A percentile compares a stretch with the other conserved stretches of the same genome.
Conservation (phyloP, 2,113 vertebrate species). For the Spermophilus dauricus region DNA sequence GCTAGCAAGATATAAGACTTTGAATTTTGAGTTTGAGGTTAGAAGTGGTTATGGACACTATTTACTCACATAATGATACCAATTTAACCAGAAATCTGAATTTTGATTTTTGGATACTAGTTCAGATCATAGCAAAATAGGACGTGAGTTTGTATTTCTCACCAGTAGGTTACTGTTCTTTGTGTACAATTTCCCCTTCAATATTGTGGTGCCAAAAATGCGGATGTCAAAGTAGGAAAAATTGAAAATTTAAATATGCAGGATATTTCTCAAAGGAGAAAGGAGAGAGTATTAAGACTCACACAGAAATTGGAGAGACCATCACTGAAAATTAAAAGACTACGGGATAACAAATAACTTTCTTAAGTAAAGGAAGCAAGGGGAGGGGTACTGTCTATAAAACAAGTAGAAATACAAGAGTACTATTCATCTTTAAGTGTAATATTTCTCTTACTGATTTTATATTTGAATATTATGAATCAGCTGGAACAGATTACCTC, state of each 20-base stretch:
- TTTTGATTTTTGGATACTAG: background rate
- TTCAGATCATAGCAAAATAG: background rate
- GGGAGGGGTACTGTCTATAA: background rate
- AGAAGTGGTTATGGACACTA: background rate
- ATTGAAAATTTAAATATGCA: background rate
- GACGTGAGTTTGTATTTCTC: background rate
- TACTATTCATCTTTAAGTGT: background rate
- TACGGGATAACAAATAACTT: background rate
- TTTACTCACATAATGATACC: background rate
- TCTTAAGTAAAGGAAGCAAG: background rate
- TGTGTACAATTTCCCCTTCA: background rate
- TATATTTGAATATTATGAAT: background rate
- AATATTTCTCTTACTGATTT: conserved; percentile 39
- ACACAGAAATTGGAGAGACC: background rate
- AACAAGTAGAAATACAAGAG: background rate
- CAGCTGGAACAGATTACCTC: background rate
- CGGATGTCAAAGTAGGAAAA: background rate
- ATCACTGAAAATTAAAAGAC: background rate
- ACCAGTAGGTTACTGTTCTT: background rate
- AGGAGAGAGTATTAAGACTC: background rate
- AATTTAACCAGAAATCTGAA: background rate
- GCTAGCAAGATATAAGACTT: background rate
- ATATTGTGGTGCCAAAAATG: background rate
- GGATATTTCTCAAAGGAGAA: background rate
- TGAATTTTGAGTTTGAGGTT: background rate